A percentile compares a stretch with the other conserved stretches of the same genome.
Conservation (phyloP, 2,888 invertebrate species). For the Noctua pronuba region DNA sequence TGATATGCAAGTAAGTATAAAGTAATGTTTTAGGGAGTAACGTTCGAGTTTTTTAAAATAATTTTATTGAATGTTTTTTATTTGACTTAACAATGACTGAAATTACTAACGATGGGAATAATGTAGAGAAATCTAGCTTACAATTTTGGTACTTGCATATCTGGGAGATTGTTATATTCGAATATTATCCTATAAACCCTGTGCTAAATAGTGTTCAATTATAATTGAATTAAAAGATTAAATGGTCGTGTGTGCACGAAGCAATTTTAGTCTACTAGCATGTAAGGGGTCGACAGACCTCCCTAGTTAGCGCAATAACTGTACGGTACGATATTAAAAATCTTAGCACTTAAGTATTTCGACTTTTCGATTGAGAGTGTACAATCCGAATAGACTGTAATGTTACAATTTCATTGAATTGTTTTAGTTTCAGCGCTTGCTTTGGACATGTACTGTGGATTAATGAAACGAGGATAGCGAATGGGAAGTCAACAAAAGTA, state of each 20-base stretch:
- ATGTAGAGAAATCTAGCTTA: constrained; percentile 36
- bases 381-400: constrained; percentile 89
- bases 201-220: constrained; percentile 76
- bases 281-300: constrained; percentile 71
- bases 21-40: constrained; percentile 38
- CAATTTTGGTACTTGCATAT: constrained; percentile 52
- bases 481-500: too few relatives aligned
- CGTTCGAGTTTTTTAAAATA: constrained; percentile 10
- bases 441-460: constrained; percentile 37
- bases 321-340: constrained; percentile 67
- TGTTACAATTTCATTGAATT: constrained; percentile 80
- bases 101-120: constrained; percentile 35
- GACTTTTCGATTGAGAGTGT: constrained; percentile 87
- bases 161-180: constrained; percentile 37
- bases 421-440: constrained; percentile 69
- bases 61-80: constrained; percentile 33
- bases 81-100: constrained; percentile 51
- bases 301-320: constrained; percentile 85
- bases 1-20: constrained; percentile 56
- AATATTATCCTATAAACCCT: constrained; percentile 61
- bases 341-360: constrained; percentile 82
- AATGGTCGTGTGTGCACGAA: constrained; percentile 77
- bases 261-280: constrained; percentile 82
- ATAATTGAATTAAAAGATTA: constrained; percentile 66
- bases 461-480: too few relatives aligned